Evolutionary conservation across 2,797 vertebrate genomes (phyloP), one percentile per base, ranked within the genome.

Genomic region (Melanotaenia maccullochi): DNA sequence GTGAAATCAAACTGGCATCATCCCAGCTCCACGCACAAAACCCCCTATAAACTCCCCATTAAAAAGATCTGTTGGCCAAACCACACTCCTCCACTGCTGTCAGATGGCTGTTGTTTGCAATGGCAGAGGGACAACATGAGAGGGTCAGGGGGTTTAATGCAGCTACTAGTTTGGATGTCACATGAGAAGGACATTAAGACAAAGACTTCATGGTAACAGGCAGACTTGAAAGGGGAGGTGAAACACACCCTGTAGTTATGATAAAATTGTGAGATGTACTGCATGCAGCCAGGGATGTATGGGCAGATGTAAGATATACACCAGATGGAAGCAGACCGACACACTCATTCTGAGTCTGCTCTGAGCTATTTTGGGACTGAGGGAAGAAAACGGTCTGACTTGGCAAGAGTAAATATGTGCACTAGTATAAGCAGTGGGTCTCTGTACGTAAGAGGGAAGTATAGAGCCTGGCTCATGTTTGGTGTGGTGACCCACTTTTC

Each of bases 401-500:
- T 91, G 89, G 90, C 90, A 88, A 86, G 75, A 81, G 69, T 66
- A 79, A 63, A 67, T 78, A 75, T 71, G 83, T 81, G 73, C 69
- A 62, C 77, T 74, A 62, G 78, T 80, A 71, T 82, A 83, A 88
- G 87, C 88, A 83, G 76, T 60, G 75, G 68, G 84, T 85, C 77
- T 73, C 61, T 38, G 71, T 84, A 44, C 82, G 85, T 86, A 84
- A 76, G 84, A 85, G 79, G 76, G 81, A 81, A 73, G 79, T 90
- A 87, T 85, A 88, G 84, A 82, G 86, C 89, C 85, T 90, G 87
- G 90, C 86, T 82, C 65, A 65, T 62, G 79, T 87, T 86, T 47
- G 66, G 62, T 76, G 82, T 68, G 79, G 87, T 89, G 89, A 90
- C 90, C 90, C 87, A 90, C 76, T 89, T 88, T 85, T 65, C 80